Percentiles rank a stretch among this genome's conserved stretches.
phyloP scores from a whole-genome alignment of 2,888 invertebrate genomes.

The Spodoptera picta region DNA sequence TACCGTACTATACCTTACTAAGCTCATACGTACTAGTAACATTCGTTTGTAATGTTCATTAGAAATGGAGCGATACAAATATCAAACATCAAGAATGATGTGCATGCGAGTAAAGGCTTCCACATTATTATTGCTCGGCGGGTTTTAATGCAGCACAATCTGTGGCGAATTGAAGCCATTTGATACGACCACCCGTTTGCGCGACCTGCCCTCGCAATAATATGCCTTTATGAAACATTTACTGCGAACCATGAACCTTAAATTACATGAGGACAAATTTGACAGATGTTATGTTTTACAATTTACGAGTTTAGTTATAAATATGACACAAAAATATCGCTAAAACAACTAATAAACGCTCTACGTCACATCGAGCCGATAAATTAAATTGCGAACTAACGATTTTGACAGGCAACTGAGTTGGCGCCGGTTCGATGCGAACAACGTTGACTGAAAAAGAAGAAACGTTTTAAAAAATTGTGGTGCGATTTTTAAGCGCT shows the following conservation, averaged over 20 bases:
- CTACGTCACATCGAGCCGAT: slow-evolving; percentile 61
- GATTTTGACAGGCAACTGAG: slow-evolving; percentile 83
- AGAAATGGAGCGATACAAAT: slow-evolving; percentile 8
- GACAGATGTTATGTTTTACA: slow-evolving; percentile 49
- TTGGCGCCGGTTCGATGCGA: slow-evolving; percentile 80
- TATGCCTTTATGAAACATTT: slow-evolving; percentile 50
- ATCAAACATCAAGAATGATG: slow-evolving; percentile 31
- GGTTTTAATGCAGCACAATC: slow-evolving; percentile 42
- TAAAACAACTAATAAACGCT: slow-evolving; percentile 59
- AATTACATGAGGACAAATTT: slow-evolving; percentile 45
- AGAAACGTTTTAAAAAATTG: slow-evolving; percentile 41
- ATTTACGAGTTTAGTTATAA: slow-evolving; percentile 57
- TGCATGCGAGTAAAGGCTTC: slow-evolving; percentile 27
- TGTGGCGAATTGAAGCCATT: slow-evolving; percentile 43
- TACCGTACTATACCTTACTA: slow-evolving; percentile 34
- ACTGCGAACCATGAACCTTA: slow-evolving; percentile 31
- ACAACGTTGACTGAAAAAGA: slow-evolving; percentile 82
- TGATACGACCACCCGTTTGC: slow-evolving; percentile 25
- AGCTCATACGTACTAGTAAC: slow-evolving; percentile 49
- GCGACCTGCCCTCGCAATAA: slow-evolving; percentile 23
- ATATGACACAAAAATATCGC: slow-evolving; percentile 67
- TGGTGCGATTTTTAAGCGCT: slow-evolving; percentile 8
- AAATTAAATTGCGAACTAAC: slow-evolving; percentile 74
- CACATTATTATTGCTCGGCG: slow-evolving; percentile 36
- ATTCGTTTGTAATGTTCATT: slow-evolving; percentile 15